These are phyloP conservation scores for Myiozetetes cayanensis DNA, from an alignment of 2,113 vertebrate species.

Conservation along the genomic window DNA sequence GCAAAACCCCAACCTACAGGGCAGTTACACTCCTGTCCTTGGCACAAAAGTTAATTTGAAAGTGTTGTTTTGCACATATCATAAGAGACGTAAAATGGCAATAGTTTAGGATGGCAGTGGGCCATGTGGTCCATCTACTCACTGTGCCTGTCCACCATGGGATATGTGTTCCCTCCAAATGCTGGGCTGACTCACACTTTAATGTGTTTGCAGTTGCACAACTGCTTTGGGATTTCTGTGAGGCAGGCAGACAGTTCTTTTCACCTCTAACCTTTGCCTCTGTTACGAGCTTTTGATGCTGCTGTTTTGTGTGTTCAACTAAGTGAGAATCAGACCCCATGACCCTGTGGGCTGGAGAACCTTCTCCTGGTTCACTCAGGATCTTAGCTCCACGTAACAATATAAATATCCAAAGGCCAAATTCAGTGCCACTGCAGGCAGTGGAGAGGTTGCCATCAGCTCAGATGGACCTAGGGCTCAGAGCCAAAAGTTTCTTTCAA, in stretches of 20 bases:
- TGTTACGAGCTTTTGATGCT: not conserved
- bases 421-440: not conserved
- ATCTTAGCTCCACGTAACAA: not conserved
- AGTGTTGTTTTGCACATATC: not conserved
- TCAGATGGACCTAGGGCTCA: not conserved
- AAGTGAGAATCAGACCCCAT: not conserved
- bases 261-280: not conserved
- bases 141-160: not conserved
- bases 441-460: not conserved
- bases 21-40: not conserved
- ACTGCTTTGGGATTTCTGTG: slow-evolving; percentile 20
- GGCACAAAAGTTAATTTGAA: not conserved
- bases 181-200: slow-evolving; percentile 21
- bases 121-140: not conserved
- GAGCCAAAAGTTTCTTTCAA: not conserved
- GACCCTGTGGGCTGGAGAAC: not conserved
- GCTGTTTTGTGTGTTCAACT: not conserved
- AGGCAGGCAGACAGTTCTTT: not conserved
- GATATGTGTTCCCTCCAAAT: not conserved
- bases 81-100: not conserved
- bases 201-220: slow-evolving; percentile 33
- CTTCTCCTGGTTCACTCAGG: not conserved
- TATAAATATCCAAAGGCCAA: not conserved
- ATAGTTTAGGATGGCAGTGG: not conserved
- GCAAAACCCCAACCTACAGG: not conserved